These are phyloP conservation scores for Papilio gigon DNA, from an alignment of 2,888 invertebrate genomes.

Conservation along the genomic window DNA sequence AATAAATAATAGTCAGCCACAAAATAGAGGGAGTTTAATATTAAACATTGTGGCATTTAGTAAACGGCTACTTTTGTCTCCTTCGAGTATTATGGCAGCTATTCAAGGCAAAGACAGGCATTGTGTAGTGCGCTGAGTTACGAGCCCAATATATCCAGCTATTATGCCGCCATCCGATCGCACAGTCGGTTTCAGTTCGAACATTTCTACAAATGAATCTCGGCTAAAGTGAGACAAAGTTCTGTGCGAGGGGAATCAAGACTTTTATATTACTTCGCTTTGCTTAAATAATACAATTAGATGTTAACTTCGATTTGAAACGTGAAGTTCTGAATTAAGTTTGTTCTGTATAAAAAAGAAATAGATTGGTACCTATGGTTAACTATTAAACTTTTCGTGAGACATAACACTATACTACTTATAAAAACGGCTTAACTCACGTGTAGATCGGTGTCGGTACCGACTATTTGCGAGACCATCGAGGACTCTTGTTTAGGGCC, in stretches of 20 bases:
- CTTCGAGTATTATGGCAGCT: constrained; percentile 46
- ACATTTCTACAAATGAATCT: constrained; percentile 39
- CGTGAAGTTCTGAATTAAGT: no score
- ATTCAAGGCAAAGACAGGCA: constrained; percentile 53
- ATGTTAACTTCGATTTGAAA: no score
- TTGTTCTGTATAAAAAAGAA: no score
- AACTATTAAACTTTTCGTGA: no score
- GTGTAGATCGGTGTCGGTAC: no score
- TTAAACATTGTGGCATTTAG: constrained; percentile 49
- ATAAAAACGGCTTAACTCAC: no score
- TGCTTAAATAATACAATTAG: no score
- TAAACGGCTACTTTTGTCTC: constrained; percentile 53
- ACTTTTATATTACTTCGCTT: constrained; percentile 5
- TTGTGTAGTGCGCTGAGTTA: constrained; percentile 54
- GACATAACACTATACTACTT: no score
- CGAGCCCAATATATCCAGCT: constrained; percentile 47
- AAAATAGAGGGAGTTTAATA: constrained; percentile 51
- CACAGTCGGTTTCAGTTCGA: constrained; percentile 34
- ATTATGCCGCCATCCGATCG: constrained; percentile 36
- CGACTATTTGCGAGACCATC: no score
- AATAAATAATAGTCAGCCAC: constrained; percentile 47
- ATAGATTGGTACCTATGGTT: no score
- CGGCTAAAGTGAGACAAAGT: constrained; percentile 33
- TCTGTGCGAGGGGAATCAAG: constrained; percentile 3
- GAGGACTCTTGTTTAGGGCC: no score